Conservation (phyloP, 2,113 vertebrate genomes). For the Trochalopteron elliotii region DNA sequence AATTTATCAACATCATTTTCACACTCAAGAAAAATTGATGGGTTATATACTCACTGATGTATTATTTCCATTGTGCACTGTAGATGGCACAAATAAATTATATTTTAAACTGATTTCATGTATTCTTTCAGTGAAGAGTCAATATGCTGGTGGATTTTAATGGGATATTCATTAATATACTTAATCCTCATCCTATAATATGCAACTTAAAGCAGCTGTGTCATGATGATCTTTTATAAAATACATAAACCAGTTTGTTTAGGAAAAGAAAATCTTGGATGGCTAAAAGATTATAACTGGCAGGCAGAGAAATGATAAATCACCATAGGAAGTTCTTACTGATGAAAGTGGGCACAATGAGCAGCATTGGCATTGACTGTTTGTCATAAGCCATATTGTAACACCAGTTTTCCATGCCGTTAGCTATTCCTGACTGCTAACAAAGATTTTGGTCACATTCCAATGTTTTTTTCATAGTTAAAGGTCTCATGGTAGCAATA, state of each 20-base stretch:
- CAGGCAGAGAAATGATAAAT: slow-evolving; percentile 1
- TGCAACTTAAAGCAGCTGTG: background rate
- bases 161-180: background rate
- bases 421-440: background rate
- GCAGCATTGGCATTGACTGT: background rate
- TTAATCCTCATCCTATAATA: background rate
- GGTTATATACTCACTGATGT: background rate
- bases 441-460: background rate
- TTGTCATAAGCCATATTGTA: background rate
- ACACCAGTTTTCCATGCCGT: background rate
- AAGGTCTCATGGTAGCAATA: slow-evolving; percentile 17
- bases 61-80: background rate
- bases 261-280: background rate
- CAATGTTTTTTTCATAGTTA: background rate
- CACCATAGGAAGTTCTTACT: background rate
- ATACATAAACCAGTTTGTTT: background rate
- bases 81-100: background rate
- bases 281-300: background rate
- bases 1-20: background rate
- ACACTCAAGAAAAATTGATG: background rate
- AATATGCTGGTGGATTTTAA: background rate
- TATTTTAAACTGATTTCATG: background rate
- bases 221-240: background rate
- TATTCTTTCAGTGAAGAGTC: background rate
- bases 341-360: background rate